These are phyloP conservation scores for Saccostrea echinata DNA, from an alignment of 1,140 invertebrate species.

Conservation along the genomic window DNA sequence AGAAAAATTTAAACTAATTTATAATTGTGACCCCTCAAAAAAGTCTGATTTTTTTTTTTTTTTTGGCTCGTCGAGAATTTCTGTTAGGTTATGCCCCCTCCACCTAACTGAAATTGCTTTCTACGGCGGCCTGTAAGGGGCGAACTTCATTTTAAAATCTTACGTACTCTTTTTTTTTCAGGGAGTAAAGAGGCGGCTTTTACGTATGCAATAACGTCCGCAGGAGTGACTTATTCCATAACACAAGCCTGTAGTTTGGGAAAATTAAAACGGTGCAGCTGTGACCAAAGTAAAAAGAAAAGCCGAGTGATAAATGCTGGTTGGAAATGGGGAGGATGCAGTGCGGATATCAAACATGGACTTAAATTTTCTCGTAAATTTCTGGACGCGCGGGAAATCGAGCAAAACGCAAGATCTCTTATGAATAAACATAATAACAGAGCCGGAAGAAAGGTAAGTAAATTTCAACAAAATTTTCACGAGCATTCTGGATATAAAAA, in stretches of 20 bases:
- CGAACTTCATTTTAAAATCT: too few species aligned
- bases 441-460: constrained; percentile 91
- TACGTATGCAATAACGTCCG: constrained; percentile 85
- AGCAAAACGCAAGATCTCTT: constrained; percentile 87
- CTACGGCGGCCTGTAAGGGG: too few species aligned
- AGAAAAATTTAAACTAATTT: too few species aligned
- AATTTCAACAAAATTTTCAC: not conserved
- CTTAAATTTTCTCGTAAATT: constrained; percentile 82
- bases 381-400: constrained; percentile 81
- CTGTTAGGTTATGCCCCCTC: too few species aligned
- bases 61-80: too few species aligned
- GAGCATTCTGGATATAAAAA: not conserved
- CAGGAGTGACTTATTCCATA: constrained; percentile 90
- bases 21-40: too few species aligned
- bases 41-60: too few species aligned
- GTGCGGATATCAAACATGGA: constrained; percentile 83
- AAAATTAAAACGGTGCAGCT: constrained; percentile 90
- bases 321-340: constrained; percentile 81
- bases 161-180: constrained; percentile 63
- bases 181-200: constrained; percentile 83
- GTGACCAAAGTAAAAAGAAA: constrained; percentile 80
- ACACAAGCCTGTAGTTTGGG: constrained; percentile 93
- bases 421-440: constrained; percentile 98
- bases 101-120: too few species aligned
- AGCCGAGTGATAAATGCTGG: constrained; percentile 65